These are phyloP conservation scores for Ichneumoninae sp. DNA, from an alignment of 2,888 invertebrate species.

Conservation along the genomic window DNA sequence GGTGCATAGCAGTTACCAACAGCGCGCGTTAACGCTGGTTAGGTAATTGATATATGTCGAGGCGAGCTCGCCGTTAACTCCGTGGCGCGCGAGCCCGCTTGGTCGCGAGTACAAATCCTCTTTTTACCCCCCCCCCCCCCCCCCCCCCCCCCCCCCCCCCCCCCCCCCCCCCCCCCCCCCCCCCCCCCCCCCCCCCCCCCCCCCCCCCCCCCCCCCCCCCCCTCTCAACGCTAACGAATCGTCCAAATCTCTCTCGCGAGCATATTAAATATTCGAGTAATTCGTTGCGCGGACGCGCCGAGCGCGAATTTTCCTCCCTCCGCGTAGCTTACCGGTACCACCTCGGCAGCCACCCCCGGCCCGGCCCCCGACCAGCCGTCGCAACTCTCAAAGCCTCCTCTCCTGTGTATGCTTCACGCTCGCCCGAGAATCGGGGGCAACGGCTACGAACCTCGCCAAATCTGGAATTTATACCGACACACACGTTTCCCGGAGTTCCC, in stretches of 20 bases:
- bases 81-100: constrained; percentile 21
- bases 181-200: constrained; percentile 35
- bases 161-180: constrained; percentile 10
- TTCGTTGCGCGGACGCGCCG: constrained; percentile 76
- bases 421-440: constrained; percentile 20
- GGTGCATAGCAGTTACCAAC: constrained; percentile 34
- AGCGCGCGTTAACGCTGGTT: constrained; percentile 64
- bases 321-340: constrained; percentile 61
- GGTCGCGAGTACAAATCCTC: constrained; percentile 4
- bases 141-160: constrained; percentile 19
- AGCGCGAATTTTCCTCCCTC: constrained; percentile 60
- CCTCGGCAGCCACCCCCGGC: constrained; percentile 30
- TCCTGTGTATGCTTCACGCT: constrained; percentile 60
- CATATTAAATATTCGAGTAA: constrained; percentile 82
- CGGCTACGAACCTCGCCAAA: constrained; percentile 68
- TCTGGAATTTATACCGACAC: constrained; percentile 81
- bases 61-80: constrained; percentile 67
- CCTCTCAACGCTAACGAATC: constrained; percentile 78
- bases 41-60: constrained; percentile 78
- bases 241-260: constrained; percentile 75
- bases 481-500: constrained; percentile 69
- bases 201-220: constrained; percentile 26
- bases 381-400: constrained; percentile 16
- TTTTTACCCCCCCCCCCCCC: constrained; percentile 13
- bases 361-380: constrained; percentile 30